phyloP scores from a whole-genome alignment of 2,113 vertebrate genomes.

The Rhinolophus sinicus region DNA sequence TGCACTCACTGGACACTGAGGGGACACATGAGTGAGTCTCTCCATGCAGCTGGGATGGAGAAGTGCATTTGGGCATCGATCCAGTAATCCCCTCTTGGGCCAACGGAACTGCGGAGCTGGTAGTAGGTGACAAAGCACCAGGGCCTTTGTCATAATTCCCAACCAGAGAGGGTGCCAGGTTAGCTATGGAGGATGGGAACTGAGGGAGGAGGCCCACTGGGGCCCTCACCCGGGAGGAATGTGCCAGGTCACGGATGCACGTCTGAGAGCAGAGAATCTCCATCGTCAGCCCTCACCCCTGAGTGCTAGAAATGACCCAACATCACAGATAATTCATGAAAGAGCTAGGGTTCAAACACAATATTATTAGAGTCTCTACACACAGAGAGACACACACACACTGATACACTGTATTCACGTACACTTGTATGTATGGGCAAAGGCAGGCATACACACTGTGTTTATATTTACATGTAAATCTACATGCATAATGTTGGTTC shows the following conservation, averaged over 20 bases:
- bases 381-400: not conserved
- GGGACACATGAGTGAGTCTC: not conserved
- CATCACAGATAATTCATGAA: not conserved
- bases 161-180: not conserved
- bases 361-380: not conserved
- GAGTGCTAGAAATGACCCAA: not conserved
- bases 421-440: not conserved
- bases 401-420: not conserved
- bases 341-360: not conserved
- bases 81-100: not conserved
- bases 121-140: too few species aligned
- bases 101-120: not conserved
- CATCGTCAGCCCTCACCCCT: not conserved
- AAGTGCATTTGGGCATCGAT: not conserved
- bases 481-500: slow-evolving; percentile 1
- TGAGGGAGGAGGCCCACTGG: not conserved
- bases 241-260: too few species aligned
- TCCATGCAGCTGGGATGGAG: not conserved
- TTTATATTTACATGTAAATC: slow-evolving; percentile 47
- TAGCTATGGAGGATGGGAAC: not conserved
- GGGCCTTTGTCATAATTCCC: not conserved
- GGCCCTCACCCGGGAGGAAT: too few species aligned
- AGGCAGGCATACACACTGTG: not conserved
- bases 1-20: not conserved
- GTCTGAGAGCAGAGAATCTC: too few species aligned